These are phyloP conservation scores for Gortyna flavago DNA, from an alignment of 2,888 invertebrate genomes.

Conservation along the genomic window DNA sequence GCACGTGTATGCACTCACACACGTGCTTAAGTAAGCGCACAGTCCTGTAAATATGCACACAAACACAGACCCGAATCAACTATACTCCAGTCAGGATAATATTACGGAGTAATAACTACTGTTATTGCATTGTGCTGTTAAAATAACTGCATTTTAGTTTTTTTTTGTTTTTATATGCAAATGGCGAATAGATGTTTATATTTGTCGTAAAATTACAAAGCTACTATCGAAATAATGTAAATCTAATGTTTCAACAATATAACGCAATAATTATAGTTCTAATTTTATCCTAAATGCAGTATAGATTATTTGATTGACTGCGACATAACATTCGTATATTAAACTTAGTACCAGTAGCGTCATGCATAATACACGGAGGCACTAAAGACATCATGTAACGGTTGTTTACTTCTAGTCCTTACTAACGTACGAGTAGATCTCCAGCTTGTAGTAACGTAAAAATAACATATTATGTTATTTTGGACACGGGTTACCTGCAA, in stretches of 20 bases:
- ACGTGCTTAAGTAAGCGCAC: slow-evolving; percentile 12
- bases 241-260: background rate
- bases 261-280: background rate
- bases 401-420: slow-evolving; percentile 54
- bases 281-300: background rate
- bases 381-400: slow-evolving; percentile 38
- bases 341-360: slow-evolving; percentile 5
- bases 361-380: slow-evolving; percentile 44
- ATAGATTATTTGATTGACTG: background rate
- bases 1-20: background rate
- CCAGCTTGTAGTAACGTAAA: slow-evolving; percentile 29
- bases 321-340: background rate
- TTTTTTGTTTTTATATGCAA: background rate
- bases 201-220: background rate
- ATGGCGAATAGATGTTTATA: background rate
- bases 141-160: background rate
- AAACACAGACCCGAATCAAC: background rate
- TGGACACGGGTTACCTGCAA: slow-evolving; percentile 30
- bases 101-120: background rate
- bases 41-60: slow-evolving; percentile 30
- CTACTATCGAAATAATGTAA: background rate
- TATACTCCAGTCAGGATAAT: background rate
- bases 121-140: background rate
- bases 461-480: background rate
- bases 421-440: slow-evolving; percentile 56